Conservation (phyloP, 2,888 invertebrate species). For the Nemurella pictetii region DNA sequence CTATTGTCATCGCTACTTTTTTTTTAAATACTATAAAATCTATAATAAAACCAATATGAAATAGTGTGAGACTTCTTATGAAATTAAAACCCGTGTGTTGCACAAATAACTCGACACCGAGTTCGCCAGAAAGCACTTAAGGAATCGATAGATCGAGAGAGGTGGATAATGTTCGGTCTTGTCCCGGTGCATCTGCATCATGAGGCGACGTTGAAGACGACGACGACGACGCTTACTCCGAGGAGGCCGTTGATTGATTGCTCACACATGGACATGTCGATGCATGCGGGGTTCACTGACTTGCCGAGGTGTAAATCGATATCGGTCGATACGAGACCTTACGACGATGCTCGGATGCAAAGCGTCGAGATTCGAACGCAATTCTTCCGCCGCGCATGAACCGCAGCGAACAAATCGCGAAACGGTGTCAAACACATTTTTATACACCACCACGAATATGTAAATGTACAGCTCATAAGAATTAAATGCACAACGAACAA, state of each 20-base stretch:
- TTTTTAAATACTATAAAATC: too few relatives aligned
- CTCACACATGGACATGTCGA: background rate
- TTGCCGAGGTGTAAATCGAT: constrained; percentile 35
- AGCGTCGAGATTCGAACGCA: background rate
- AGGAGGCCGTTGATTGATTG: background rate
- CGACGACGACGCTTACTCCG: too few relatives aligned
- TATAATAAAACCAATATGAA: background rate
- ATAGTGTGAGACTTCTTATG: background rate
- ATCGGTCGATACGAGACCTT: constrained; percentile 19
- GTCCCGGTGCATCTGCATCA: too few relatives aligned
- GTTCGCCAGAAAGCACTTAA: too few relatives aligned
- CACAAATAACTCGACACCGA: too few relatives aligned
- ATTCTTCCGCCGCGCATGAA: background rate
- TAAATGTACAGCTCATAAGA: background rate
- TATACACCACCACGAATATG: background rate
- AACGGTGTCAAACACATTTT: background rate
- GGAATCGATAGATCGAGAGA: too few relatives aligned
- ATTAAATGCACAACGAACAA: background rate
- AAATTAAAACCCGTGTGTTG: too few relatives aligned
- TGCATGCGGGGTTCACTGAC: constrained; percentile 37
- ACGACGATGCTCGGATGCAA: background rate
- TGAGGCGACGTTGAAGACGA: too few relatives aligned
- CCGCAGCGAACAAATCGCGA: background rate
- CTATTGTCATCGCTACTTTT: background rate
- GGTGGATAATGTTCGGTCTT: too few relatives aligned